Evolutionary conservation across 1,140 invertebrate species (phyloP).

Genomic region (Drosophila azteca): DNA sequence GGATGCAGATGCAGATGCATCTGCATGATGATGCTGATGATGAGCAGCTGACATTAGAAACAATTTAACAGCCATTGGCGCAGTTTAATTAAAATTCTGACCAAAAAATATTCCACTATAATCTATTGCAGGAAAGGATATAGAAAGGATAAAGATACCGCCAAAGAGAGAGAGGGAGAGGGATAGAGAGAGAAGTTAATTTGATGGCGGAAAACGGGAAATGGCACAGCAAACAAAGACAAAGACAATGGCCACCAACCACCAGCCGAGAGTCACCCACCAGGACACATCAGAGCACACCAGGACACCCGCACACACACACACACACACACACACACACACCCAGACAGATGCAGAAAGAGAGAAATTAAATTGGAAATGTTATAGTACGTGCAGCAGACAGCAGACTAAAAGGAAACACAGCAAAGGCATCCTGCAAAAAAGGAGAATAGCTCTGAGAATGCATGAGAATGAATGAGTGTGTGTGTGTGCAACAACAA

Average conservation of each 20-base stretch:
- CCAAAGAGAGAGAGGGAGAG: neutral
- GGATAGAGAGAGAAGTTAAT: slow-evolving; percentile 55
- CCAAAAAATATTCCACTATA: slow-evolving; percentile 66
- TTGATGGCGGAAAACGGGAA: slow-evolving; percentile 71
- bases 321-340: slow-evolving; percentile 21
- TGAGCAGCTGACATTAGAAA: slow-evolving; percentile 56
- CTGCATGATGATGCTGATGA: slow-evolving; percentile 5
- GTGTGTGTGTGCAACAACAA: slow-evolving; percentile 58
- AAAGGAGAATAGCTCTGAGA: slow-evolving; percentile 28
- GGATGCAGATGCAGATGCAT: neutral
- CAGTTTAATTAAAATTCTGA: slow-evolving; percentile 70
- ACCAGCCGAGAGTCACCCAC: slow-evolving; percentile 43
- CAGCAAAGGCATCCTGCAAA: slow-evolving; percentile 67
- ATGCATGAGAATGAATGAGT: neutral
- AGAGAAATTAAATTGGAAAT: slow-evolving; percentile 82
- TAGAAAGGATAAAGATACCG: neutral
- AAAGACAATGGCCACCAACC: slow-evolving; percentile 68
- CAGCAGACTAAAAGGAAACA: slow-evolving; percentile 74
- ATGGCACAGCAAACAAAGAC: slow-evolving; percentile 76
- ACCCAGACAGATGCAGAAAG: slow-evolving; percentile 43
- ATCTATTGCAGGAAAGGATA: slow-evolving; percentile 49
- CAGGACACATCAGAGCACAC: slow-evolving; percentile 20
- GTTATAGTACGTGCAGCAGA: slow-evolving; percentile 64
- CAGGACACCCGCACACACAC: slow-evolving; percentile 19
- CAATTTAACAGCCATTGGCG: slow-evolving; percentile 58